Evolutionary conservation across 1,140 invertebrate species (phyloP).

Genomic region (Holcopasites calliopsidis): DNA sequence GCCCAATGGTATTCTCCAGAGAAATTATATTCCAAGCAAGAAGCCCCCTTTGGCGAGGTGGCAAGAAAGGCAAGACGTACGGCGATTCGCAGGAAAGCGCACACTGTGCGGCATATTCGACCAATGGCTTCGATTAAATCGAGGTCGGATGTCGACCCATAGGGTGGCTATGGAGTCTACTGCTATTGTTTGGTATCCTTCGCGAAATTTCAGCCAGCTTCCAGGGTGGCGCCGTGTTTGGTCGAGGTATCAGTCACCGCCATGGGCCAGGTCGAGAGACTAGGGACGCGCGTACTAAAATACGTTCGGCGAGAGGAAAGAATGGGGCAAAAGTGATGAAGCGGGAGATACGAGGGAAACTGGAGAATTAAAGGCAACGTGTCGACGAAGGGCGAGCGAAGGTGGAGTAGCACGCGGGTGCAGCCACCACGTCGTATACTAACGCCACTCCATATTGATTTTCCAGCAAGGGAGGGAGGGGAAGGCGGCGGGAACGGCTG

Average conservation of each 20-base stretch:
- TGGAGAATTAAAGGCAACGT: not conserved
- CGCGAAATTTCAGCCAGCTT: constrained; percentile 17
- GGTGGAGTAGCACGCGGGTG: constrained; percentile 62
- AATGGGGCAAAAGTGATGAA: not conserved
- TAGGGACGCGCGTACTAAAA: constrained; percentile 2
- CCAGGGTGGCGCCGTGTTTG: not conserved
- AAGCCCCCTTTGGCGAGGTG: not conserved
- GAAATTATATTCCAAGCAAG: constrained; percentile 39
- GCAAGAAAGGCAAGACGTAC: constrained; percentile 19
- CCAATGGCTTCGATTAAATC: constrained; percentile 38
- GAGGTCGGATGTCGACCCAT: constrained; percentile 46
- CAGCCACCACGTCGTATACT: constrained; percentile 66
- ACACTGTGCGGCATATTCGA: constrained; percentile 50
- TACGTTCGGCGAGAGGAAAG: not conserved
- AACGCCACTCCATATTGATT: constrained; percentile 76
- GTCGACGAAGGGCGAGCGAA: constrained; percentile 20
- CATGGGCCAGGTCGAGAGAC: no score
- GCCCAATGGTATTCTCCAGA: constrained; percentile 27
- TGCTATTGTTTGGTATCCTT: no score
- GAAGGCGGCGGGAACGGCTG: constrained; percentile 32
- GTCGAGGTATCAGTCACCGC: not conserved
- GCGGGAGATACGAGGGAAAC: not conserved
- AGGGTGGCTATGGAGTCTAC: not conserved
- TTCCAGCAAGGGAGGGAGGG: constrained; percentile 58
- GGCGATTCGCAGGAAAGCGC: constrained; percentile 37